These are phyloP conservation scores for Atractosteus spatula DNA, from an alignment of 2,113 vertebrate species.

Conservation along the genomic window DNA sequence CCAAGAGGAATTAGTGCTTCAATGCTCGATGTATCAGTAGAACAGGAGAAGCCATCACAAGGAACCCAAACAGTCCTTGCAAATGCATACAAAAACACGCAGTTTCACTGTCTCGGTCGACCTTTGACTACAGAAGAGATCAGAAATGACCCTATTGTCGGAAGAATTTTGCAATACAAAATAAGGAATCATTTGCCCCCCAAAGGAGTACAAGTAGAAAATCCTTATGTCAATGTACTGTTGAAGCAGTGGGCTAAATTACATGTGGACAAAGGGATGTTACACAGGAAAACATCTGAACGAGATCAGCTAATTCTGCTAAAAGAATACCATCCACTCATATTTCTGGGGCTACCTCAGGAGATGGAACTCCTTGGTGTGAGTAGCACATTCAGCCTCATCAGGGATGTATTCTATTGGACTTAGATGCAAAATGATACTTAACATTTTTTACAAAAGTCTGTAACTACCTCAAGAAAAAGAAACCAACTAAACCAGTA, in stretches of 20 bases:
- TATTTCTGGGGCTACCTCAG: no score
- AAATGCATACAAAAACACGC: constrained; percentile 7
- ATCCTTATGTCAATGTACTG: neutral
- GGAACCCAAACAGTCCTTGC: neutral
- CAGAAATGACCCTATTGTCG: neutral
- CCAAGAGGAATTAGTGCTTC: constrained; percentile 14
- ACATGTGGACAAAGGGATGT: neutral
- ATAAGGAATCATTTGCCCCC: neutral
- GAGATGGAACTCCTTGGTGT: no score
- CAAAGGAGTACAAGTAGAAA: neutral
- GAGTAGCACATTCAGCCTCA: no score
- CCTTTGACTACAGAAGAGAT: constrained; percentile 12
- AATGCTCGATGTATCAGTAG: neutral
- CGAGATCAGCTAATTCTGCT: constrained; percentile 8
- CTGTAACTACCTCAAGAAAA: neutral
- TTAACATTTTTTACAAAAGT: neutral
- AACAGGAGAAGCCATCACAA: neutral
- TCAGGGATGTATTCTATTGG: constrained; percentile 2
- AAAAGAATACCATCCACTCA: neutral
- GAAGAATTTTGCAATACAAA: no score
- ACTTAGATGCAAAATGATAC: neutral
- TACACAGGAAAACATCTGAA: neutral
- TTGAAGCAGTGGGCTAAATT: constrained; percentile 20
- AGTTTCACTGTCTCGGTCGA: neutral
- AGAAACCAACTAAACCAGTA: neutral